Base-by-base conservation (phyloP, 2,888 invertebrate genomes). In the Ophion obscuratus region DNA sequence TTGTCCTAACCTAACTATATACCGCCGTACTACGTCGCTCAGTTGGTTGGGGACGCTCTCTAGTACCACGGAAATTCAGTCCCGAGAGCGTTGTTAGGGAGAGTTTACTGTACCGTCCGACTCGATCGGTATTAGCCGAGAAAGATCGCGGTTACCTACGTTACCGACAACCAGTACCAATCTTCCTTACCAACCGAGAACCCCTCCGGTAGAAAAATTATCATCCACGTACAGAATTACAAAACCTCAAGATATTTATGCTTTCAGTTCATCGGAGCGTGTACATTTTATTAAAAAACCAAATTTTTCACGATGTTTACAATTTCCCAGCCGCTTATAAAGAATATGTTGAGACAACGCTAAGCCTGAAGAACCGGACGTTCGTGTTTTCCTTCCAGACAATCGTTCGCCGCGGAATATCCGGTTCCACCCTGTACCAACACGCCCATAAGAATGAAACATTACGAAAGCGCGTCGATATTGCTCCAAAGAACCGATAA, bases 341-440 rank as follows among this genome's bases (percentile, higher is more conserved):
- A 57, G 53, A 73, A 71, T 17, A 1, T 0, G 4, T 14, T 17
- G 57, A 71, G 1, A 17, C 27, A 62, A 6, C 31, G 68, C 95
- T 96, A 98, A 53, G 97, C 97, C 94, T 98, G 98, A 87, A 98
- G 94, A 36, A 97, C 98, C 75, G 98, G 98, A 80, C 98, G 95
- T 88, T 96, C 96, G 92, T 97, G 96, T 93, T 97, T 97, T 11
- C 97, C 98, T 94, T 98, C 96, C 80, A 99, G 95, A 89, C 97
- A 96, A 61, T 96, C 95, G 93, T 99, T 99, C 44, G 98, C 98
- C 61, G 96, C 96, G 7, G 99, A 95, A 94, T 98, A 99, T 17
- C 99, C 99, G 20, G 99, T 99, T 59, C 99, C 99, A 90, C 99
- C 99, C 97, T 97, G 91, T 81, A 95, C 10, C 17, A 59, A 36